Percentiles rank a stretch among this genome's conserved stretches.
These are phyloP conservation scores for Drosophila rufa DNA, from an alignment of 1,140 invertebrate species.

Conservation along the genomic window DNA sequence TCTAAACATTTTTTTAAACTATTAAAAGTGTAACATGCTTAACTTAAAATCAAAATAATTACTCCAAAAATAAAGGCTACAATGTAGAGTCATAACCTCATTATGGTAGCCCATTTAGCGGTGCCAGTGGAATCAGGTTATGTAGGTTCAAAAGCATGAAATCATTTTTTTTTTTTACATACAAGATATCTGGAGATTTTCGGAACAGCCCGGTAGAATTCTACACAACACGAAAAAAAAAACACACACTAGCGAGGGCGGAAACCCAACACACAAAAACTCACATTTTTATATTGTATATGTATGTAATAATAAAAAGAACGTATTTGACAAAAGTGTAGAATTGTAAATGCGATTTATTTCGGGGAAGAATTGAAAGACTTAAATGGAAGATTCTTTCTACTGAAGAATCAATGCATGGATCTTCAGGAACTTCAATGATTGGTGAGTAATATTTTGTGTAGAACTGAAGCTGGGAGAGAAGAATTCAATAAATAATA, in stretches of 20 bases:
- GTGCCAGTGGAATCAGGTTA: not conserved
- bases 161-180: not conserved
- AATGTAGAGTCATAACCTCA: too few species aligned
- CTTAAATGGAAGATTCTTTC: too few species aligned
- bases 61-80: too few species aligned
- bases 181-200: constrained; percentile 13
- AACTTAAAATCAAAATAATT: too few species aligned
- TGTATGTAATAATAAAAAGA: constrained; percentile 58
- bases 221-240: constrained; percentile 34
- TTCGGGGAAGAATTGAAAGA: constrained; percentile 2
- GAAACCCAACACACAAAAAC: constrained; percentile 51
- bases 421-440: too few species aligned
- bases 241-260: constrained; percentile 45
- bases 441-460: not conserved
- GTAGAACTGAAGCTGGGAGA: not conserved
- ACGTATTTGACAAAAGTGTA: constrained; percentile 72
- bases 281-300: constrained; percentile 70
- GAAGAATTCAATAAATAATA: constrained; percentile 32
- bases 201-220: constrained; percentile 21
- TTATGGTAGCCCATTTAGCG: too few species aligned
- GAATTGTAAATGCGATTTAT: constrained; percentile 40
- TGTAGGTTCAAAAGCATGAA: not conserved
- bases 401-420: not conserved
- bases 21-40: not conserved
- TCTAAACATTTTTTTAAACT: not conserved